Percentiles rank a stretch among this genome's conserved stretches.
Evolutionary conservation across 2,888 invertebrate genomes (phyloP).

Genomic region (Andrena camellia): DNA sequence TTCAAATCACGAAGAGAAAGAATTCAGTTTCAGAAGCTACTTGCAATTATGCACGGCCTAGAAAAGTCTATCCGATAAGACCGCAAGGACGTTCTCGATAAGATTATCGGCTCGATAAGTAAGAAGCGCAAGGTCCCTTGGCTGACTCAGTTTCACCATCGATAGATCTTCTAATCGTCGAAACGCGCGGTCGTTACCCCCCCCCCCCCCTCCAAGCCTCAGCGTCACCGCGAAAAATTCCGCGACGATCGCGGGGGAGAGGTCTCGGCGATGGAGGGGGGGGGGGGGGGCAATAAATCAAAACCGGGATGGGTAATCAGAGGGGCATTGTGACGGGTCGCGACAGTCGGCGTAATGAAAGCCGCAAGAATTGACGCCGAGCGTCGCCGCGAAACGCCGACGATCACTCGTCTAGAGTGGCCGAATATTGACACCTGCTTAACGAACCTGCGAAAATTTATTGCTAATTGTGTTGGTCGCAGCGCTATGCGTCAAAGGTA

Average conservation of each 20-base stretch:
- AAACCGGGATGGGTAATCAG: conserved; percentile 33
- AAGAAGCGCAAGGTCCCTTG: conserved; percentile 35
- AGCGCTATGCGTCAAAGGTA: conserved; percentile 29
- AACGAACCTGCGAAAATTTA: conserved; percentile 57
- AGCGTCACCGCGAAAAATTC: neutral
- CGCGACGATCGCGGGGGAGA: conserved; percentile 2
- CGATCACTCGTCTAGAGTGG: conserved; percentile 25
- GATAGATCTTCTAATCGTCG: conserved; percentile 43
- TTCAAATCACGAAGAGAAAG: neutral
- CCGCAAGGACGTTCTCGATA: conserved; percentile 51
- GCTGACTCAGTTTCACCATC: conserved; percentile 39
- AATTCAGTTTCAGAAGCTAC: neutral
- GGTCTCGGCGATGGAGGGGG: neutral
- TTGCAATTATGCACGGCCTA: conserved; percentile 36
- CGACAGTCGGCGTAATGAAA: conserved; percentile 27
- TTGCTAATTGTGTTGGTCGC: conserved; percentile 55
- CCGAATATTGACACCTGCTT: conserved; percentile 60
- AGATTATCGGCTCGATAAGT: conserved; percentile 51
- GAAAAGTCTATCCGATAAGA: conserved; percentile 40
- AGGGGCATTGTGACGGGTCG: conserved; percentile 34
- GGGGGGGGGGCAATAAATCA: conserved; percentile 39
- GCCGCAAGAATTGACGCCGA: conserved; percentile 17
- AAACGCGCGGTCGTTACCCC: conserved; percentile 31
- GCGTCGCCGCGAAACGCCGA: neutral
- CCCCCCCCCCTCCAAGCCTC: no score